These are phyloP conservation scores for Drosophila aldrichi DNA, from an alignment of 2,888 invertebrate genomes.

Conservation along the genomic window DNA sequence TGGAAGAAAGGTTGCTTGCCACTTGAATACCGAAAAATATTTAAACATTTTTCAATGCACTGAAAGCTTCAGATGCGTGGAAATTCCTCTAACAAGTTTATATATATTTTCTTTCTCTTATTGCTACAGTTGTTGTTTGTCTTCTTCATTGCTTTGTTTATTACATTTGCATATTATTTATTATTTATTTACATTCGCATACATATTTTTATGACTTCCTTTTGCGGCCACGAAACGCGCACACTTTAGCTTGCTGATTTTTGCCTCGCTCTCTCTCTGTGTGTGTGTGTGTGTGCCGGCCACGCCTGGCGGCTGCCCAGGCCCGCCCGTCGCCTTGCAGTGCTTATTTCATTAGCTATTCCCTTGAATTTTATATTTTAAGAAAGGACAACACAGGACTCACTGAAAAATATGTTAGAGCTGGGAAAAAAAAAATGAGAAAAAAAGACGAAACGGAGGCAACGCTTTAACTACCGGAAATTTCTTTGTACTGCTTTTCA, in stretches of 20 bases:
- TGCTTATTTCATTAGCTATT: conserved; percentile 79
- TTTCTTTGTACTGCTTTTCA: conserved; percentile 78
- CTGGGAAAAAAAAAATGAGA: background rate
- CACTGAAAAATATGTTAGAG: conserved; percentile 56
- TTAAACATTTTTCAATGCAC: conserved; percentile 46
- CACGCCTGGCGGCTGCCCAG: conserved; percentile 24
- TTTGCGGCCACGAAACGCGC: conserved; percentile 30
- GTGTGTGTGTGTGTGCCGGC: conserved; percentile 1
- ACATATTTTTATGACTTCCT: conserved; percentile 74
- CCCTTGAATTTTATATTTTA: conserved; percentile 61
- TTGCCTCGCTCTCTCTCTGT: background rate
- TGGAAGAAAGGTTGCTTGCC: background rate
- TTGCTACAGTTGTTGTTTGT: conserved; percentile 34
- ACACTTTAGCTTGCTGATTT: conserved; percentile 48
- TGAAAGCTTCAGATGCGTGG: conserved; percentile 52
- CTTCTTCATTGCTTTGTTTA: conserved; percentile 70
- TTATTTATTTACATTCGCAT: conserved; percentile 75
- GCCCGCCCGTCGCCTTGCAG: conserved; percentile 39
- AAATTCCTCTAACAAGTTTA: conserved; percentile 53
- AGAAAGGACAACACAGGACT: conserved; percentile 41
- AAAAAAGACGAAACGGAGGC: conserved; percentile 48
- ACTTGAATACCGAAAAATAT: conserved; percentile 24
- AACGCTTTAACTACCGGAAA: conserved; percentile 79
- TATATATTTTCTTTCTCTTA: conserved; percentile 13
- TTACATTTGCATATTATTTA: conserved; percentile 80